phyloP scores from a whole-genome alignment of 2,113 vertebrate genomes.

The Elgaria multicarinata region DNA sequence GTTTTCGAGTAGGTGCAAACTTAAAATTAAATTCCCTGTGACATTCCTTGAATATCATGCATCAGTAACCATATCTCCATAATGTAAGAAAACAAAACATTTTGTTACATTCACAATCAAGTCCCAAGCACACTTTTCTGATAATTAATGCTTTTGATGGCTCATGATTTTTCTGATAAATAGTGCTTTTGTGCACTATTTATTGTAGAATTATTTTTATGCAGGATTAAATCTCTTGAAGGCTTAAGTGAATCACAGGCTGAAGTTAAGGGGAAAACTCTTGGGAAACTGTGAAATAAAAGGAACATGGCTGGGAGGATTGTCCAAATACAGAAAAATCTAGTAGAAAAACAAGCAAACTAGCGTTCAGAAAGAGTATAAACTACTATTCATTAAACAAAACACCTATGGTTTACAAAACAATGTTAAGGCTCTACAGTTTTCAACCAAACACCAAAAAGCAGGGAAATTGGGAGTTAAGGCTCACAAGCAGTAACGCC shows the following conservation, averaged over 20 bases:
- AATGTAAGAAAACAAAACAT: slow-evolving; percentile 11
- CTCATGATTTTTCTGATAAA: not conserved
- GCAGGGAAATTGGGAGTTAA: too few species aligned
- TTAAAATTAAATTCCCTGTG: slow-evolving; percentile 51
- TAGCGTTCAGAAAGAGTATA: too few species aligned
- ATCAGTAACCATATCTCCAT: slow-evolving; percentile 27
- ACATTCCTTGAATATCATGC: slow-evolving; percentile 41
- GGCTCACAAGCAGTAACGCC: too few species aligned
- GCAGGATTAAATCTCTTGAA: not conserved
- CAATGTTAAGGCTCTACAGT: too few species aligned
- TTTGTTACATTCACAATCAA: slow-evolving; percentile 23
- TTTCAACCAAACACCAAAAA: too few species aligned
- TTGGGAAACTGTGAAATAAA: not conserved
- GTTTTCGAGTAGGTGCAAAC: slow-evolving; percentile 36
- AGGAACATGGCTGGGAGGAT: not conserved
- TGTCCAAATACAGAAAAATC: too few species aligned
- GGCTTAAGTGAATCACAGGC: not conserved
- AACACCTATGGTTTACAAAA: too few species aligned
- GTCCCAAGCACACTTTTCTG: not conserved
- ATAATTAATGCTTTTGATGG: not conserved
- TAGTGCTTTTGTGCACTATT: not conserved
- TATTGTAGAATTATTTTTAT: not conserved
- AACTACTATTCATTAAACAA: too few species aligned
- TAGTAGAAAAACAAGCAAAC: too few species aligned
- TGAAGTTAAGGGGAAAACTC: not conserved